A percentile compares a stretch with the other conserved stretches of the same genome.
Conservation (phyloP, 2,888 invertebrate species). For the Phasia obesa region DNA sequence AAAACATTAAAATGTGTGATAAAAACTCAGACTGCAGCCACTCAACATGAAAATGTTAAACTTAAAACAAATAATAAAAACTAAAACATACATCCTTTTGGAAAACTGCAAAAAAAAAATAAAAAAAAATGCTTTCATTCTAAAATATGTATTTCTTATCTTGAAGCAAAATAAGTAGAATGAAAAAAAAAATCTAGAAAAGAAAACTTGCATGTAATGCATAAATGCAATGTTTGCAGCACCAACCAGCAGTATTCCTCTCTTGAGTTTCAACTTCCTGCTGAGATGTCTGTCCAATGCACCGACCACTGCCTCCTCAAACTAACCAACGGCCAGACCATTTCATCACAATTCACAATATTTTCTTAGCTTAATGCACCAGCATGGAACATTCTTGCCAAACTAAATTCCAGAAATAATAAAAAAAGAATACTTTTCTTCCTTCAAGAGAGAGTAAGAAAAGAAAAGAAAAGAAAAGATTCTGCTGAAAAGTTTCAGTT, state of each 20-base stretch:
- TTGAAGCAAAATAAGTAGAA: constrained; percentile 40
- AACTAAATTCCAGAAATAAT: constrained; percentile 38
- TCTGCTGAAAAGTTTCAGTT: constrained; percentile 28
- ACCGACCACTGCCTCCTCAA: neutral
- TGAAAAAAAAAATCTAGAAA: neutral
- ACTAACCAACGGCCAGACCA: constrained; percentile 68
- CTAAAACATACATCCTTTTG: constrained; percentile 50
- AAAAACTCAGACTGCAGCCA: constrained; percentile 30
- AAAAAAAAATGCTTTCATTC: constrained; percentile 36
- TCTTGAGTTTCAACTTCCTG: constrained; percentile 52
- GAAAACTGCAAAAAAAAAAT: neutral
- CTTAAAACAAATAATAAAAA: constrained; percentile 21
- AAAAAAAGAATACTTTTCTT: constrained; percentile 26
- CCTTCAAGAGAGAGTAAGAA: too few relatives aligned
- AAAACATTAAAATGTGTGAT: constrained; percentile 52
- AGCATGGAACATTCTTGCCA: constrained; percentile 61
- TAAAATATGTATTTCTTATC: constrained; percentile 65
- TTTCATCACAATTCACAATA: constrained; percentile 65
- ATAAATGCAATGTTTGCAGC: constrained; percentile 30
- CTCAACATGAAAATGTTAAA: constrained; percentile 43
- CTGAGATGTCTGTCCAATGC: constrained; percentile 28
- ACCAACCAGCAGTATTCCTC: constrained; percentile 48
- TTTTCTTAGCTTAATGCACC: constrained; percentile 46
- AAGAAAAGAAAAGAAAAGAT: constrained; percentile 1
- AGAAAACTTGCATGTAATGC: constrained; percentile 35